Evolutionary conservation across 2,113 vertebrate species (phyloP).

Genomic region (Catharus minimus): DNA sequence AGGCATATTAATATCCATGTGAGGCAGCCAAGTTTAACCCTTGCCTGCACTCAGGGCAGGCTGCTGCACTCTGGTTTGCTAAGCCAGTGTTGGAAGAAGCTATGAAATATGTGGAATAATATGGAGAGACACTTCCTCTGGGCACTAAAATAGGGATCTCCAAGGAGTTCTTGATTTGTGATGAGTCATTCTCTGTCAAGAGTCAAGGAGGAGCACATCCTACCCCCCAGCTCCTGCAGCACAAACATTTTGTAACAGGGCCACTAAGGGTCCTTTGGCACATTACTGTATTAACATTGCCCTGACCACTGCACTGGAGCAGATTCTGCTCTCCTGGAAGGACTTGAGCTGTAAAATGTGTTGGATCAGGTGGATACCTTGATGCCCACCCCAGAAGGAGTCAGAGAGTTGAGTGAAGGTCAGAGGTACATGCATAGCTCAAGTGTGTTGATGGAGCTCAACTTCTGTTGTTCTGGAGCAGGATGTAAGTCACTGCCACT

Average conservation of each 20-base stretch:
- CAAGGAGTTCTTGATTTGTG: neutral
- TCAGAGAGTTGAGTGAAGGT: no score
- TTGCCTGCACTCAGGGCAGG: neutral
- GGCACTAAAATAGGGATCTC: neutral
- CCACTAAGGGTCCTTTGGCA: neutral
- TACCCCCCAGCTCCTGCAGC: rapidly evolving
- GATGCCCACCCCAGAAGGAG: neutral
- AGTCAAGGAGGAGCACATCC: neutral
- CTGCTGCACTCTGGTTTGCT: neutral
- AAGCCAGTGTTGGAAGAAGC: neutral
- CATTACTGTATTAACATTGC: neutral
- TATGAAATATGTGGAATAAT: neutral
- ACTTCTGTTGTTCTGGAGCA: neutral
- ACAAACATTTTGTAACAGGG: neutral
- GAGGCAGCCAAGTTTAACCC: neutral
- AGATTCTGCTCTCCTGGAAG: neutral
- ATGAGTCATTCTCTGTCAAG: neutral
- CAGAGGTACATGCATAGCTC: neutral
- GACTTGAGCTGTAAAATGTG: neutral
- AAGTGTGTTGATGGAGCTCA: neutral
- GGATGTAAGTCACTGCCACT: neutral
- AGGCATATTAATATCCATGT: neutral
- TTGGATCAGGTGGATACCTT: neutral
- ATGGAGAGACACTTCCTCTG: rapidly evolving
- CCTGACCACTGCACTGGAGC: neutral